These are phyloP conservation scores for Drosophila jambulina DNA, from an alignment of 1,140 invertebrate genomes.

Conservation along the genomic window DNA sequence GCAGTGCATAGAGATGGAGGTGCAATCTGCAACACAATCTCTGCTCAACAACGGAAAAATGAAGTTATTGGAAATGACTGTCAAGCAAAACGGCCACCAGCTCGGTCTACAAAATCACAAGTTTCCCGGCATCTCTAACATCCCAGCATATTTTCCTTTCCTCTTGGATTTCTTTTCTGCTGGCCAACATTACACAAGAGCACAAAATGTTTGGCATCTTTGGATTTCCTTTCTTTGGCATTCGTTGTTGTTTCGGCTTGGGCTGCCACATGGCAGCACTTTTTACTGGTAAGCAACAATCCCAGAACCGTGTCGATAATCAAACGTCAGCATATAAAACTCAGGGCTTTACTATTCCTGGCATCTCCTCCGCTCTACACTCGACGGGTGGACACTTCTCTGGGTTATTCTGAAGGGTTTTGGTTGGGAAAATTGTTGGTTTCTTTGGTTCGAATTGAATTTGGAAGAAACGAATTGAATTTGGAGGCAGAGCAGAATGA, in stretches of 20 bases:
- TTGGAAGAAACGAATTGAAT: slow-evolving; percentile 41
- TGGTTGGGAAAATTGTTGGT: slow-evolving; percentile 38
- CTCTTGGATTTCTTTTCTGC: slow-evolving; percentile 39
- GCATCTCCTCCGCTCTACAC: slow-evolving; percentile 36
- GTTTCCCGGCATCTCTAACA: slow-evolving; percentile 28
- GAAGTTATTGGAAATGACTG: slow-evolving; percentile 83
- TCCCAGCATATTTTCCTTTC: slow-evolving; percentile 36
- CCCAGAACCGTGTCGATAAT: slow-evolving; percentile 72
- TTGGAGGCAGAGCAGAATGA: slow-evolving; percentile 32
- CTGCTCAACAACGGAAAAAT: slow-evolving; percentile 82
- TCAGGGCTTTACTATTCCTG: slow-evolving; percentile 67
- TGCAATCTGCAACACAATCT: slow-evolving; percentile 82
- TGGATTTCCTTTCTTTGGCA: slow-evolving; percentile 58
- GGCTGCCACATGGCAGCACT: slow-evolving; percentile 63
- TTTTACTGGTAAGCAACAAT: slow-evolving; percentile 49
- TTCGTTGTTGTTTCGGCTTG: slow-evolving; percentile 48
- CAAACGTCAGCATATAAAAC: slow-evolving; percentile 81
- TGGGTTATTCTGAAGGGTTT: slow-evolving; percentile 20
- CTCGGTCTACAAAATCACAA: slow-evolving; percentile 58
- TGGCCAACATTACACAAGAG: slow-evolving; percentile 40
- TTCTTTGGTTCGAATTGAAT: slow-evolving; percentile 42
- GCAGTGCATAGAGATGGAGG: slow-evolving; percentile 42
- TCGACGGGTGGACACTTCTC: slow-evolving; percentile 39
- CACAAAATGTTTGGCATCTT: slow-evolving; percentile 80
- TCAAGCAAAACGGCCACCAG: slow-evolving; percentile 71